Evolutionary conservation across 2,888 invertebrate genomes (phyloP).

Genomic region (Cheilosia vulpina): DNA sequence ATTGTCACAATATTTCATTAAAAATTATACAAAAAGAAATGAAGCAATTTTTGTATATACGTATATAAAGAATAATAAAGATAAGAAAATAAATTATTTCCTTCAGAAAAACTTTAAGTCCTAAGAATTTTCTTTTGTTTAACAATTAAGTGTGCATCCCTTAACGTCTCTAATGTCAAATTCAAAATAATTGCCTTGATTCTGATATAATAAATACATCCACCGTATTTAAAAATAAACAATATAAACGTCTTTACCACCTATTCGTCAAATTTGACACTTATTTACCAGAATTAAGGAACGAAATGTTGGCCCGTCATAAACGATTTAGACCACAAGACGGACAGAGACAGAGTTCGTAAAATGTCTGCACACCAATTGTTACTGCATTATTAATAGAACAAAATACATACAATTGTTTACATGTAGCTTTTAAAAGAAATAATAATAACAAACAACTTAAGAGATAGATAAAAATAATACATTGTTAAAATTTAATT

Average conservation of each 20-base stretch:
- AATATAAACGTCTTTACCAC: constrained; percentile 35
- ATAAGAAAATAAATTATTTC: constrained; percentile 41
- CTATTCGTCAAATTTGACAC: constrained; percentile 32
- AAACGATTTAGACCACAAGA: too few relatives aligned
- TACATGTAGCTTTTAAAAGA: constrained; percentile 63
- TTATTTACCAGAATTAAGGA: constrained; percentile 9
- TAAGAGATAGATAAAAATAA: constrained; percentile 35
- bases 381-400: constrained; percentile 8
- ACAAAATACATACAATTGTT: constrained; percentile 49
- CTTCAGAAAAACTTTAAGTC: constrained; percentile 4
- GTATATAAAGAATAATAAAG: constrained; percentile 29
- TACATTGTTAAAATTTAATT: constrained; percentile 68
- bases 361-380: constrained; percentile 5
- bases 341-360: too few relatives aligned
- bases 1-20: constrained; percentile 54
- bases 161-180: neutral
- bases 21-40: constrained; percentile 50
- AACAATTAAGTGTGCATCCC: constrained; percentile 28
- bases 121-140: constrained; percentile 15
- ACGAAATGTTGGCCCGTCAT: neutral
- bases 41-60: constrained; percentile 68
- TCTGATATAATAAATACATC: constrained; percentile 41
- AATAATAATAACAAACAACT: constrained; percentile 36
- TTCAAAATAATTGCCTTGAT: neutral
- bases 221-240: constrained; percentile 55